Evolutionary conservation across 2,113 vertebrate genomes (phyloP), one percentile per base, ranked within the genome.

Genomic region (Lasiurus borealis): DNA sequence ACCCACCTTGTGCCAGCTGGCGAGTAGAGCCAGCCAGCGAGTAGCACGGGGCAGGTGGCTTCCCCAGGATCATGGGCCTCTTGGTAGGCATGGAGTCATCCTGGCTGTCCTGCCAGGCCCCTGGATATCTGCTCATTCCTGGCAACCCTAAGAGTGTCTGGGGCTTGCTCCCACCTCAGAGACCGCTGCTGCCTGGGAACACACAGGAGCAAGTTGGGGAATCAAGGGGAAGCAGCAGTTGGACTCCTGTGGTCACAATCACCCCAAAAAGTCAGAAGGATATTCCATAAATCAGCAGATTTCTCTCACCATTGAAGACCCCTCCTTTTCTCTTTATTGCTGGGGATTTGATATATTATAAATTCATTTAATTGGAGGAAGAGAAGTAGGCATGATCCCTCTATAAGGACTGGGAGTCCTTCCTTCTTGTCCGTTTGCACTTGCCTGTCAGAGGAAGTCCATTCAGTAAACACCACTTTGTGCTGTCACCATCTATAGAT

Each of bases 121-220:
- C 1, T 3, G 23, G 69, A 75, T 4, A 3, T 13, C 46, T 2
- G 12, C 1, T 23, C 12, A 9, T 64, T 59, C 6, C 27, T 36
- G 48, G 50, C 0, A 15, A 2, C 27, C 11, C 48, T 14, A 0
- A 14, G 31, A 19, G 40, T 29, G 46, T 4, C 62, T 0, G 0
- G 36, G 48, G 44, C 52, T n/a, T 5, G 11, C 13, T 14, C 36
- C 18, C 15, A 6, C 23, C 29, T 46, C 15, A 11, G 14, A 3
- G 14, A 34, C 29, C 1, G 1, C 40, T 8, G 5, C 57, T 14
- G 29, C n/a, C 1, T 23, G 23, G n/a, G 52, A 46, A 44, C 8
- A 15, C 36, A n/a, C 15, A 13, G n/a, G 40, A 14, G 21, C 44
- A 25, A 23, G 16, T n/a, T 77, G 31, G n/a, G 23, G 14, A 36